Evolutionary conservation across 2,797 vertebrate genomes (phyloP), one percentile per base, ranked within the genome.

Genomic region (Eptatretus atami): DNA sequence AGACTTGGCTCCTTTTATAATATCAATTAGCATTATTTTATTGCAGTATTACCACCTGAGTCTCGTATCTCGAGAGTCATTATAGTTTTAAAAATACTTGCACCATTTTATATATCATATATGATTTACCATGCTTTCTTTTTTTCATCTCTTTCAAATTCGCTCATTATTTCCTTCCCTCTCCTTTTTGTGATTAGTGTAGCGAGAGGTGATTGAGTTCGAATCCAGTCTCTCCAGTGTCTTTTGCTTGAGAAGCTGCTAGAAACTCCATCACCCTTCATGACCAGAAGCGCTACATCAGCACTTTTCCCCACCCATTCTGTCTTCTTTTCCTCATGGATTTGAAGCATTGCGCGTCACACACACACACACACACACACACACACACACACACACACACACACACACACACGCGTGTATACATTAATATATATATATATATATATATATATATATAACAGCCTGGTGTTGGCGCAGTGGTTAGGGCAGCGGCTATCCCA

Each of bases 261-360:
- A 68, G 83, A 94, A 75, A 98, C 84, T 1, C 88, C 90, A 0
- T 95, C 88, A 1, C 83, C 0, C 71, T 98, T 64, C 86, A 88
- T 53, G 90, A 98, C 73, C 90, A 98, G 71, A 98, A 93, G 69
- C 81, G 83, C 73, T 94, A 95, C 63, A 98, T 98, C 76, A 85
- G 90, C 94, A 69, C 73, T 57, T 2, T 24, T n/a, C 55, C 55
- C 10, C 11, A 15, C 15, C 55, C 10, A 60, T 24, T 2, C 2
- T 11, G 1, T 10, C 55, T 9, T 9, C 31, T 19, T 60, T n/a
- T 15, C 19, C 19, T 60, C 5, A 19, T 60, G 55, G 9, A 24
- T 60, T 24, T 15, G 6, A 24, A 15, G 55, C 15, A 15, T 9
- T 15, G 13, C 13, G 54, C 13, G 13, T 57, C 19, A 57, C 13